A percentile compares a stretch with the other conserved stretches of the same genome.
Evolutionary conservation across 2,797 vertebrate species (phyloP).

Genomic region (Antennarius maculatus): DNA sequence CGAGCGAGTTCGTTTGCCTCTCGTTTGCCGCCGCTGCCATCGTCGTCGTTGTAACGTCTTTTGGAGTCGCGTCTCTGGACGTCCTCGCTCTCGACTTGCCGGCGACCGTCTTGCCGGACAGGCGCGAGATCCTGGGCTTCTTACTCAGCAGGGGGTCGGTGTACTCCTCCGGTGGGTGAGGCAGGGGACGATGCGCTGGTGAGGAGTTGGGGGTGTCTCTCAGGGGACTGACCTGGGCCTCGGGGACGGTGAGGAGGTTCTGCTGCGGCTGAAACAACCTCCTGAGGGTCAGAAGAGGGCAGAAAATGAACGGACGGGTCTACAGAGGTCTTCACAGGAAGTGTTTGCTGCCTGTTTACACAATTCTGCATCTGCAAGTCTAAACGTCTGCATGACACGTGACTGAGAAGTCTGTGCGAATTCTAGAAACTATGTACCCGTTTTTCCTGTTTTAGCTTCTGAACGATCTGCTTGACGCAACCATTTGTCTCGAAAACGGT

Average conservation of each 20-base stretch:
- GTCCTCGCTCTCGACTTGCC: conserved; percentile 63
- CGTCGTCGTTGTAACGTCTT: not conserved
- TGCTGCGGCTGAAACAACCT: conserved; percentile 85
- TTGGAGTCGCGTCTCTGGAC: conserved; percentile 59
- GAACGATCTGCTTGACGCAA: not conserved
- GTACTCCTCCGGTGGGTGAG: conserved; percentile 80
- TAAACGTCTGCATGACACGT: no score
- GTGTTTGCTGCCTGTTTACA: no score
- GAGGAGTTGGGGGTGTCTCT: conserved; percentile 84
- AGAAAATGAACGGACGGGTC: not conserved
- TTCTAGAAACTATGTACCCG: no score
- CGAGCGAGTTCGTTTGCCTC: conserved; percentile 58
- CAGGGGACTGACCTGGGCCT: conserved; percentile 84
- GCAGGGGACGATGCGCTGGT: conserved; percentile 83
- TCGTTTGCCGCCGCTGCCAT: conserved; percentile 27
- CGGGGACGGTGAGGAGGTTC: conserved; percentile 75
- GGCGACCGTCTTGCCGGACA: conserved; percentile 78
- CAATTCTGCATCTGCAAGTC: no score
- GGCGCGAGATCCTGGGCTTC: conserved; percentile 88
- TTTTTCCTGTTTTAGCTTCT: not conserved
- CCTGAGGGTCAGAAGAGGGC: conserved; percentile 69
- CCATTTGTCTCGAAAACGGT: not conserved
- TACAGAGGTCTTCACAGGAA: not conserved
- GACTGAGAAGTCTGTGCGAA: no score
- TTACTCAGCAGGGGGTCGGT: conserved; percentile 87